Conservation (phyloP, 2,113 vertebrate genomes). For the Plotosus lineatus region DNA sequence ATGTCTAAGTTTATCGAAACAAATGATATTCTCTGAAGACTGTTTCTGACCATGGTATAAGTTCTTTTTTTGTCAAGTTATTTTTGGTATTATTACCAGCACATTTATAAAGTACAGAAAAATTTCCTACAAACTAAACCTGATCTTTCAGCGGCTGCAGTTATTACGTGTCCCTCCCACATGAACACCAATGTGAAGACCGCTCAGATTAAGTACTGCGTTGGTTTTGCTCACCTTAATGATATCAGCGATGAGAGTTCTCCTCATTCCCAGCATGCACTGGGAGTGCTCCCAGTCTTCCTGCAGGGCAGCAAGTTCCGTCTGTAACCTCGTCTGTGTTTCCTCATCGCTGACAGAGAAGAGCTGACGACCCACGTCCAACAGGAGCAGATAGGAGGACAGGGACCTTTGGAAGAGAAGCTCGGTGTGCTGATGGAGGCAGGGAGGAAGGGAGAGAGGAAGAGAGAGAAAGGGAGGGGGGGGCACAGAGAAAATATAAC, state of each 20-base stretch:
- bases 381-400: conserved; percentile 71
- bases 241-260: conserved; percentile 62
- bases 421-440: conserved; percentile 73
- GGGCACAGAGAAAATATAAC: not conserved
- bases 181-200: not conserved
- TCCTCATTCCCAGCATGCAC: conserved; percentile 68
- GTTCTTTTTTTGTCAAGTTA: not conserved
- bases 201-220: not conserved
- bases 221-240: conserved; percentile 65
- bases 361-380: conserved; percentile 79
- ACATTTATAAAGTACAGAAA: not conserved
- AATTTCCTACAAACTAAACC: not conserved
- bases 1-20: not conserved
- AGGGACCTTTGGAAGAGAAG: conserved; percentile 78
- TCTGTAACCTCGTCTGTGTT: conserved; percentile 68
- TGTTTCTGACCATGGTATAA: not conserved
- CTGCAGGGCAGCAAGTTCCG: conserved; percentile 75
- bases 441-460: not conserved
- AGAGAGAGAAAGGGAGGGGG: not conserved
- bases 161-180: not conserved
- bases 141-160: not conserved
- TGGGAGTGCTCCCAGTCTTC: conserved; percentile 76
- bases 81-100: not conserved
- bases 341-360: conserved; percentile 64
- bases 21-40: not conserved